Conservation (phyloP, 2,113 vertebrate species). For the Etheostoma spectabile region DNA sequence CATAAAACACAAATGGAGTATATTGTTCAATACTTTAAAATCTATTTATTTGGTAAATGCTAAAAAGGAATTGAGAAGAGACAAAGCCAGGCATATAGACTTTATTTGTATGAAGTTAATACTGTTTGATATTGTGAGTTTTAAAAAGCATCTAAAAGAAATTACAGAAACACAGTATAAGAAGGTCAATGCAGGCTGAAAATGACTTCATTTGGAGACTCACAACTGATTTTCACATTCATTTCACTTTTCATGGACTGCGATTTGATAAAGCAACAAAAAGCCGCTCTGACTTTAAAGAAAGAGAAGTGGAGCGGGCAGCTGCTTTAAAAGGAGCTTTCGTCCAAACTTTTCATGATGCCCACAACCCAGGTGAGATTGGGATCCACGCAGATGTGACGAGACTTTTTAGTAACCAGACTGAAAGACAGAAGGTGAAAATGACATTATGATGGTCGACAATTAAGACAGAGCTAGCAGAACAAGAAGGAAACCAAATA, state of each 20-base stretch:
- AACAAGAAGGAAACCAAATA: background rate
- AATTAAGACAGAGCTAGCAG: background rate
- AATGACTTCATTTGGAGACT: background rate
- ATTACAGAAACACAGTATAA: background rate
- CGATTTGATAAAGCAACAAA: background rate
- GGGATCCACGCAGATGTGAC: slow-evolving; percentile 50
- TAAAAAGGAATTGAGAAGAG: background rate
- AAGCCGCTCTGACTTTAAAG: background rate
- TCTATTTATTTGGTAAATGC: too few species aligned
- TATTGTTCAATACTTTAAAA: too few species aligned
- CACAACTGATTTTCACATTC: background rate
- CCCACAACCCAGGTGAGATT: slow-evolving; percentile 22
- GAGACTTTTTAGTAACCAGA: slow-evolving; percentile 11
- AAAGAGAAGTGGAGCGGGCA: too few species aligned
- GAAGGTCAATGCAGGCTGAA: background rate
- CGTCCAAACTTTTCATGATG: slow-evolving; percentile 33
- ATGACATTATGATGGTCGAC: background rate
- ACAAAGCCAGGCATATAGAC: background rate
- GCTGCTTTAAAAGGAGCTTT: background rate
- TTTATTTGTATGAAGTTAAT: background rate
- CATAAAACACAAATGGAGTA: too few species aligned
- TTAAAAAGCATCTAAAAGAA: slow-evolving; percentile 24
- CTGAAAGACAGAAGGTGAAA: slow-evolving; percentile 40
- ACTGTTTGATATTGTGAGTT: background rate
- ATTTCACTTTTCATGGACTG: background rate